Evolutionary conservation across 2,797 vertebrate genomes (phyloP), one percentile per base, ranked within the genome.

Genomic region (Nyctalus aviator): DNA sequence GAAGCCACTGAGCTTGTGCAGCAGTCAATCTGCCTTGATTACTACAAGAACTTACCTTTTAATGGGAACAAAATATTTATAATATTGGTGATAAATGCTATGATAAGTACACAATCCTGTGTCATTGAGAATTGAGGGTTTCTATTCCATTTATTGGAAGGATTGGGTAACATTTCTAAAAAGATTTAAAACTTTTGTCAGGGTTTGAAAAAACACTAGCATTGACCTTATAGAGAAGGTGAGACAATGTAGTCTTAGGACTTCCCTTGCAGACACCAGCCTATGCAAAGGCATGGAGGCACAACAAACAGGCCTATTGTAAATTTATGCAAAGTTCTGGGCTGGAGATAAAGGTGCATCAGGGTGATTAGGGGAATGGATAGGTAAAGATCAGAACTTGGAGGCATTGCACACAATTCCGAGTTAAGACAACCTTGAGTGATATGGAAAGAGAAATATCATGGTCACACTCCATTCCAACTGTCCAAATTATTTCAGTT

Each of bases 351-450:
- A 59, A 10, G 7, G 8, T 15, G 1, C 6, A 62, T 35, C 13
- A 53, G 18, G 20, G 20, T 37, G 37, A 59, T 32, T 8, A 14
- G 11, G 2, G 57, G 48, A 27, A 35, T 50, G 14, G 11, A 37
- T 3, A 27, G 14, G 25, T 32, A 44, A 46, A 5, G 73, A 32
- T 53, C 4, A n/a, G 21, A 72, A 12, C 7, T 66, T 55, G 20
- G 41, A 82, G 14, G 23, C 0, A 25, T 8, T 27, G 1, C 0
- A 37, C 0, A 12, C 12, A 6, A 62, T 20, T 20, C 59, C 53
- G 17, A 69, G 30, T 66, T 66, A 59, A 82, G 73, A 69, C 8
- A 27, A 48, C 14, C 41, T n/a, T 55, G 20, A 88, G 66, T 82
- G 14, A 37, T 6, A 20, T 35, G 17, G 44, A 59, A 89, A 48